phyloP scores from a whole-genome alignment of 2,797 vertebrate genomes.

The Picus viridis region DNA sequence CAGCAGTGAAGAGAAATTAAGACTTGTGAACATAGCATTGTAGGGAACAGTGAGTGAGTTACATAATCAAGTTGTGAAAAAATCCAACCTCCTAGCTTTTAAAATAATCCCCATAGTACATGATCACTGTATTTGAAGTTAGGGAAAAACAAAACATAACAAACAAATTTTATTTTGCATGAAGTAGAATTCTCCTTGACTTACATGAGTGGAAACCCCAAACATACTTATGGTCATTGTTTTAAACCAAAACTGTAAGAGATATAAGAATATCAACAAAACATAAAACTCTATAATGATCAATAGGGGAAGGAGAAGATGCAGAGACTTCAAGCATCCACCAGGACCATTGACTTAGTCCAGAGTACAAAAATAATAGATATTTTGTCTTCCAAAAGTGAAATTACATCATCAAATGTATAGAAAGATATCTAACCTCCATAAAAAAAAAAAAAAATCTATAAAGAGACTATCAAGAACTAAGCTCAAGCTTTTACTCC shows the following conservation, averaged over 20 bases:
- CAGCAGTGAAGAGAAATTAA: not conserved
- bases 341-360: not conserved
- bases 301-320: not conserved
- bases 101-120: too few relatives aligned
- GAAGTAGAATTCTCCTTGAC: not conserved
- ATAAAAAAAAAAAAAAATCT: not conserved
- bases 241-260: not conserved
- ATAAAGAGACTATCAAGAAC: not conserved
- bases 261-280: not conserved
- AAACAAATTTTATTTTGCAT: not conserved
- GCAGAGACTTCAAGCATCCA: not conserved
- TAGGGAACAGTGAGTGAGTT: too few relatives aligned
- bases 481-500: not conserved
- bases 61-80: too few relatives aligned
- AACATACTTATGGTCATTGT: not conserved
- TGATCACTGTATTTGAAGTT: not conserved
- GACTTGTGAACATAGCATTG: not conserved
- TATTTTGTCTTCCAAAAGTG: not conserved
- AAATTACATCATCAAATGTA: not conserved
- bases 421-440: not conserved
- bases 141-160: not conserved
- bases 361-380: not conserved
- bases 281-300: not conserved
- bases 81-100: too few relatives aligned
- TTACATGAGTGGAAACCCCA: not conserved